These are phyloP conservation scores for Physocephala rufipes DNA, from an alignment of 2,888 invertebrate genomes.

Conservation along the genomic window DNA sequence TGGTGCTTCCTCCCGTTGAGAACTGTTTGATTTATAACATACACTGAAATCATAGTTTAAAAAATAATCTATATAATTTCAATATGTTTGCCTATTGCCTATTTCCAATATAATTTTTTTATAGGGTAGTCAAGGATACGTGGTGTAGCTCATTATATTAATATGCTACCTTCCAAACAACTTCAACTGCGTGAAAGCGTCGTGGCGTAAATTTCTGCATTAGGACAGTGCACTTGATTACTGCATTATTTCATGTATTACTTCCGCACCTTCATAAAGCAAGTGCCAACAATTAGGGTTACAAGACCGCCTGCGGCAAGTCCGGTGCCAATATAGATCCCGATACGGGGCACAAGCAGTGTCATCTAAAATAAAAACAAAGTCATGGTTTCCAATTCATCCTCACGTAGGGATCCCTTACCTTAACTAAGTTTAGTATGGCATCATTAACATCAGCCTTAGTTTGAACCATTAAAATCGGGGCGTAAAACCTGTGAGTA, in stretches of 20 bases:
- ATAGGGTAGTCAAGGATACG: too few relatives aligned
- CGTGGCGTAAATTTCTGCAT: too few relatives aligned
- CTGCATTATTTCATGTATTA: slow-evolving; percentile 34
- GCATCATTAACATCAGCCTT: slow-evolving; percentile 47
- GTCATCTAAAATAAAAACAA: slow-evolving; percentile 46
- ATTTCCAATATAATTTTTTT: too few relatives aligned
- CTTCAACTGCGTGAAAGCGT: too few relatives aligned
- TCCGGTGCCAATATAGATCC: slow-evolving; percentile 52
- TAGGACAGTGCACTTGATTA: too few relatives aligned
- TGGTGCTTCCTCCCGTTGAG: not conserved
- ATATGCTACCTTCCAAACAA: too few relatives aligned
- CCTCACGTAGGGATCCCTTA: slow-evolving; percentile 33
- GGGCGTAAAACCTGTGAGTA: slow-evolving; percentile 55
- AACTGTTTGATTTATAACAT: too few relatives aligned
- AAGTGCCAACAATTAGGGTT: slow-evolving; percentile 47
- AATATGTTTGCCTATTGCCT: too few relatives aligned
- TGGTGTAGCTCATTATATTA: too few relatives aligned
- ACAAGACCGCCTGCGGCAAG: slow-evolving; percentile 48
- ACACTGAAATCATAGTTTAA: too few relatives aligned
- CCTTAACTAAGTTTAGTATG: slow-evolving; percentile 48
- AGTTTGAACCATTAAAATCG: slow-evolving; percentile 46
- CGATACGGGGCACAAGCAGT: slow-evolving; percentile 48
- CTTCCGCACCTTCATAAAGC: slow-evolving; percentile 48
- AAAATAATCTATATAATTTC: too few relatives aligned
- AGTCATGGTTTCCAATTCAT: not conserved